phyloP scores from a whole-genome alignment of 2,113 vertebrate genomes.

The Epinephelus cyanopodus region DNA sequence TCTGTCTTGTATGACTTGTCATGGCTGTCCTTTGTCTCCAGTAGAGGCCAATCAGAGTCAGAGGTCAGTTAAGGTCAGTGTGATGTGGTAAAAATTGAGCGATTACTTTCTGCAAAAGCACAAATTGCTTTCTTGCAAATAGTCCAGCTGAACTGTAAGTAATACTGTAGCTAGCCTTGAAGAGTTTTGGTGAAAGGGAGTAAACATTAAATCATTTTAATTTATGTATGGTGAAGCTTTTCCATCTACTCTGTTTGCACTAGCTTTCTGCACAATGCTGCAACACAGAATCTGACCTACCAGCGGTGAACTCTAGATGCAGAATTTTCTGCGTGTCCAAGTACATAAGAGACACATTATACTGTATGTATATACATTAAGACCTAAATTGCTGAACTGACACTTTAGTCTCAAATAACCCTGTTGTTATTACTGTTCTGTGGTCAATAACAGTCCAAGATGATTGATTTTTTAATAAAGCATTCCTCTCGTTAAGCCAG shows the following conservation, averaged over 20 bases:
- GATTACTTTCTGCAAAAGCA: background rate
- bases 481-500: background rate
- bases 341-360: constrained; percentile 11
- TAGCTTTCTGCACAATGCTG: background rate
- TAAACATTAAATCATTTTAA: constrained; percentile 2
- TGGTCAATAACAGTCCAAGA: background rate
- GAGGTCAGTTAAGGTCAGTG: background rate
- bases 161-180: background rate
- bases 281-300: background rate
- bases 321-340: background rate
- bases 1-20: background rate
- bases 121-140: background rate
- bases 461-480: background rate
- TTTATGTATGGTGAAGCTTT: background rate
- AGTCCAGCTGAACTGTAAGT: background rate
- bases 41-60: background rate
- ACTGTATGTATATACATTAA: constrained; percentile 3
- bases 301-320: constrained; percentile 7
- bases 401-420: background rate
- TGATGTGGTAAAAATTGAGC: background rate
- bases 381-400: background rate
- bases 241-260: background rate
- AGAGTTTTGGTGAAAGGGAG: background rate
- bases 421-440: background rate
- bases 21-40: background rate